Base-by-base conservation (phyloP, 2,888 invertebrate genomes). In the Apamea crenata region DNA sequence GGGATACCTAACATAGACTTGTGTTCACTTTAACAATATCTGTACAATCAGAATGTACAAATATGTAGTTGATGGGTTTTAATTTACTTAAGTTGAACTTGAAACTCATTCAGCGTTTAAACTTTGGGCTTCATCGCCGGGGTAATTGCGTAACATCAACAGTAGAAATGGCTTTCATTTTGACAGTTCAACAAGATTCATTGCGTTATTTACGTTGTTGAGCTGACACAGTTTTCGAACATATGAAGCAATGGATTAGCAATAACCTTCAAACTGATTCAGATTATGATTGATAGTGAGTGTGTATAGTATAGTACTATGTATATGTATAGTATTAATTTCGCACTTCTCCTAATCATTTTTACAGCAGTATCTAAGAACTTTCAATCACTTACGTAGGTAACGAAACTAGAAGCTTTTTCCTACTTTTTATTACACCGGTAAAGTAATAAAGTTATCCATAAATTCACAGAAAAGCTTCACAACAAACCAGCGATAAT, bases 401-500 rank as follows among this genome's bases (percentile, higher is more conserved):
- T 21, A 21, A 21, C 21, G 50, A 50, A 50, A 50, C 18, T 50
- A 50, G 8, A 2, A 25, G 56, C 56, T 10, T 21, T 53, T 56
- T 25, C 65, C 12, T 36, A 59, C n/a, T 36, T 65, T 25, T 25
- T 65, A 25, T 65, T 65, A 65, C 25, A 36, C 36, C 36, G 12
- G 18, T 32, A 72, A 47, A 71, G 25, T 71, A 65, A 77, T 67
- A 47, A 63, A 59, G 18, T 71, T n/a, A 71, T 50, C 36, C 8
- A 78, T 70, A 66, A 74, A 68, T 86, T 76, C 32, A 44, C 36
- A 65, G n/a, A 16, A 75, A 77, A 83, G 69, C 80, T 70, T 83
- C 69, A 77, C 73, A 80, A 68, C 84, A 83, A 87, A 83, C 80
- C 53, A 61, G 50, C 14, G 29, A 18, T 69, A 53, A 82, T 86